Evolutionary conservation across 1,140 invertebrate species (phyloP), one percentile per base, ranked within the genome.

Genomic region (Nomia melanderi): DNA sequence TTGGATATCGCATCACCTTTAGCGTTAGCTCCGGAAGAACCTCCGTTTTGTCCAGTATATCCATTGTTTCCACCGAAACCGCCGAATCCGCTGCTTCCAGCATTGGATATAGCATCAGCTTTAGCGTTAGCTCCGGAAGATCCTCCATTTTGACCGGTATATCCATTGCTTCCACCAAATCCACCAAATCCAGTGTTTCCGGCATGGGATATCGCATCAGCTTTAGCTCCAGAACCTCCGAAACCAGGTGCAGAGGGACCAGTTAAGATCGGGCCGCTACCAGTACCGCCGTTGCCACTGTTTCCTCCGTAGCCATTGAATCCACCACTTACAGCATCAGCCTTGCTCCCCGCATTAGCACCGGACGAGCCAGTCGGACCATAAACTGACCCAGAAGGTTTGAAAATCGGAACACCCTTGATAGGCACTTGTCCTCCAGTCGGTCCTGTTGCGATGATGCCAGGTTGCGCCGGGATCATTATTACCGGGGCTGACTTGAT

Each of bases 1-100:
- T 72, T 72, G 8, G 83, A 78, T 39, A n/a, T n/a, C 14, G 79
- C 83, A 20, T 66, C 33, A 31, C 77, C 77, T 20, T 67, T 79
- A 3, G 70, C 79, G 7, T 57, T 77, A 5, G 70, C 70, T 39
- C 57, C 29, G 4, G 81, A 63, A 4, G 60, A 67, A 31, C 67
- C 78, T 31, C 72, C 36, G 8, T 41, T 44, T 33, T 60, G 33
- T 71, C 76, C 80, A 23, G 25, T 47, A 2, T 9, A 44, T 41
- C 12, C 14, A 4, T 6, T 33, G 2, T 20, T 7, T 0, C 63
- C 36, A 27, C 36, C 23, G 17, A n/a, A 57, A 25, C 23, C 23
- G 17, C 59, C 54, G 17, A 53, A 67, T 39, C 50, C 78, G 9
- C 29, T 7, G 67, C 50, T 53, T 73, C 82, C 83, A 56, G 78